phyloP scores from a whole-genome alignment of 2,888 invertebrate genomes.

The Fissipunctia ypsillon region DNA sequence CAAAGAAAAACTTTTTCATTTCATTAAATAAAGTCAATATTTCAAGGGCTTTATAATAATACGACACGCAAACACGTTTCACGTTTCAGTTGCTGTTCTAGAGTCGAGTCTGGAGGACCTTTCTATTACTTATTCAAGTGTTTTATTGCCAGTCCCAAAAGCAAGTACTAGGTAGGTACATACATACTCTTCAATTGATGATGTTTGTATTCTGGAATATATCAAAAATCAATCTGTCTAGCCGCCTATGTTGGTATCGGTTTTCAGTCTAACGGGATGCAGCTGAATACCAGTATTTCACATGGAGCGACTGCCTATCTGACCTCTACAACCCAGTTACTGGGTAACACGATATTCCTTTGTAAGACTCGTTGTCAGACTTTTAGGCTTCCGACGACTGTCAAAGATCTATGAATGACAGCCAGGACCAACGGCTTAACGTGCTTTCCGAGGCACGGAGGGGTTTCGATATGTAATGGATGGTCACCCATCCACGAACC shows the following conservation, averaged over 20 bases:
- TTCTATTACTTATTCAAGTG: conserved; percentile 1
- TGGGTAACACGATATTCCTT: too few relatives aligned
- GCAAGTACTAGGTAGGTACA: background rate
- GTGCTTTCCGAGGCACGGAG: background rate
- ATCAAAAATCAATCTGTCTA: too few relatives aligned
- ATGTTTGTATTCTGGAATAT: background rate
- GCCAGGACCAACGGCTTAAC: background rate
- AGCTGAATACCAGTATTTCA: too few relatives aligned
- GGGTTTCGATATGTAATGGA: too few relatives aligned
- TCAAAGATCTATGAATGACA: too few relatives aligned
- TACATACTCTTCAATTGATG: background rate
- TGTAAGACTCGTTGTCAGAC: too few relatives aligned
- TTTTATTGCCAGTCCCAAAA: background rate
- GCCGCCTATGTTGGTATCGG: too few relatives aligned
- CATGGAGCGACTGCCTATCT: too few relatives aligned
- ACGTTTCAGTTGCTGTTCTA: conserved; percentile 20
- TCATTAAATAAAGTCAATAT: conserved; percentile 54
- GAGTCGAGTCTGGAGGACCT: background rate
- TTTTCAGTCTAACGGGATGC: too few relatives aligned
- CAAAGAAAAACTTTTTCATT: conserved; percentile 38
- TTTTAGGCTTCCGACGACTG: too few relatives aligned
- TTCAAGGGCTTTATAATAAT: conserved; percentile 53
- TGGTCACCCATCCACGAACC: too few relatives aligned
- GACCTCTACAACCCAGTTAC: too few relatives aligned
- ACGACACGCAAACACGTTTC: conserved; percentile 59